A percentile compares a stretch with the other conserved stretches of the same genome.
phyloP scores from a whole-genome alignment of 2,113 vertebrate species.

The Dasyprocta punctata region DNA sequence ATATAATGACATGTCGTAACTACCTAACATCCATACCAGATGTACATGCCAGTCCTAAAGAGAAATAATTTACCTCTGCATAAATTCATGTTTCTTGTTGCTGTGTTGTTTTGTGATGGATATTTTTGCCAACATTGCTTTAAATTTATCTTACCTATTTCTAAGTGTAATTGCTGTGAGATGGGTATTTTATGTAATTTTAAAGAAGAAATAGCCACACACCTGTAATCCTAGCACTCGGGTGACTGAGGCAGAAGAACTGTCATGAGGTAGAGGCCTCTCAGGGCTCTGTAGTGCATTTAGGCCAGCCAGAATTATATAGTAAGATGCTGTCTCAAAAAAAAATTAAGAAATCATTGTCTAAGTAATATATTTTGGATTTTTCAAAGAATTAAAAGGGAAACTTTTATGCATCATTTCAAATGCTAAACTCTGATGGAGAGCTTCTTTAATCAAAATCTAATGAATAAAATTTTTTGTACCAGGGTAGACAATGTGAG shows the following conservation, averaged over 20 bases:
- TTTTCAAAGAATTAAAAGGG: background rate
- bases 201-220: background rate
- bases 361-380: background rate
- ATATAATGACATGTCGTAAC: background rate
- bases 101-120: background rate
- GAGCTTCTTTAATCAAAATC: background rate
- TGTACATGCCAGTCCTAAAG: background rate
- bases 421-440: background rate
- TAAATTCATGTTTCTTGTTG: background rate
- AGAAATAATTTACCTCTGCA: background rate
- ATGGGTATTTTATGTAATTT: background rate
- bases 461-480: background rate
- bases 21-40: background rate
- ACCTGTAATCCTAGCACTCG: background rate
- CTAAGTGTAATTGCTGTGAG: background rate
- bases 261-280: background rate
- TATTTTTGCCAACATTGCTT: background rate
- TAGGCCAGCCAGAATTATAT: background rate
- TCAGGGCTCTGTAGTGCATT: background rate
- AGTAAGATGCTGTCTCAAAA: background rate
- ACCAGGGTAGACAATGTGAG: background rate
- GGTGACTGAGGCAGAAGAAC: background rate
- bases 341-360: background rate
- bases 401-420: background rate
- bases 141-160: background rate